phyloP scores from a whole-genome alignment of 2,797 vertebrate genomes.

The Pempheris klunzingeri region DNA sequence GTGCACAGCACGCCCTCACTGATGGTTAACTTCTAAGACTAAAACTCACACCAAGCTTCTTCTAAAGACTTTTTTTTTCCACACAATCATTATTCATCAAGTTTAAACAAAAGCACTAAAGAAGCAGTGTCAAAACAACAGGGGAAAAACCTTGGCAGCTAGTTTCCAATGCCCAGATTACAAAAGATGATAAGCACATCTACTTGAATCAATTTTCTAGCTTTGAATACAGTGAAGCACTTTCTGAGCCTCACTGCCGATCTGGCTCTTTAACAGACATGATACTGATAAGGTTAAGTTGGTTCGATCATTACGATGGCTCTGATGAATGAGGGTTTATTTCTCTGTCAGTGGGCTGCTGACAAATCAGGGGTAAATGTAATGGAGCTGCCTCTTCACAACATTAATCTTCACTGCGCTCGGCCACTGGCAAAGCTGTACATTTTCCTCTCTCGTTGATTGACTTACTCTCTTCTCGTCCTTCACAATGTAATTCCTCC shows the following conservation, averaged over 20 bases:
- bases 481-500: constrained; percentile 96
- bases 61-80: not conserved
- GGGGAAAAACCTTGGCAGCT: constrained; percentile 19
- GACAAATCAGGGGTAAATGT: constrained; percentile 76
- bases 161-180: constrained; percentile 22
- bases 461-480: constrained; percentile 94
- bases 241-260: constrained; percentile 56
- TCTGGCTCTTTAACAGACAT: constrained; percentile 59
- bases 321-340: constrained; percentile 80
- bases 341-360: constrained; percentile 75
- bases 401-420: constrained; percentile 78
- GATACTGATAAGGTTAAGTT: constrained; percentile 74
- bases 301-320: constrained; percentile 82
- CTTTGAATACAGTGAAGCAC: constrained; percentile 60
- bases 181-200: constrained; percentile 56
- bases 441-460: constrained; percentile 62
- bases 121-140: constrained; percentile 26
- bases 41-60: constrained; percentile 6
- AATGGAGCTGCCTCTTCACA: constrained; percentile 78
- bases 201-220: constrained; percentile 53
- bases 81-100: constrained; percentile 3
- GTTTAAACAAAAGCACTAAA: constrained; percentile 24
- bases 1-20: constrained; percentile 37
- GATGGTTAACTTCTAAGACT: constrained; percentile 27
- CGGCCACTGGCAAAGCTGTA: constrained; percentile 57